A percentile compares a stretch with the other conserved stretches of the same genome.
Conservation (phyloP, 2,797 vertebrate species). For the Iguana delicatissima region DNA sequence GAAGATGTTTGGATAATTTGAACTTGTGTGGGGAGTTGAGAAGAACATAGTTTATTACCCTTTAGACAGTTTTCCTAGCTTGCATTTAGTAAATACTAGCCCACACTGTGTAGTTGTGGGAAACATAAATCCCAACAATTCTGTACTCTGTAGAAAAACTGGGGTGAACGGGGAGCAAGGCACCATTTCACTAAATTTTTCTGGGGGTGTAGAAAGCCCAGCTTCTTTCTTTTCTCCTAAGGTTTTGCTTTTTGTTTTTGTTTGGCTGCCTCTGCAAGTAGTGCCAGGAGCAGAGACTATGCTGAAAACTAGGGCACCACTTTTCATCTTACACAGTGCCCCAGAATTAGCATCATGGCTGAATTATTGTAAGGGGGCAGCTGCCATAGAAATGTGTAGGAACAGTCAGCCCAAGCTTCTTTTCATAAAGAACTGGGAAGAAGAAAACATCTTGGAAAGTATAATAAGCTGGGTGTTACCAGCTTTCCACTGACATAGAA, state of each 20-base stretch:
- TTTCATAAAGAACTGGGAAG: too few relatives aligned
- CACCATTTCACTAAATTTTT: not conserved
- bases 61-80: not conserved
- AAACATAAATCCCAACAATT: not conserved
- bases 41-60: not conserved
- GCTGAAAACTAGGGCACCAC: not conserved
- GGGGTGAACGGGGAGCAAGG: too few relatives aligned
- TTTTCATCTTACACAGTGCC: not conserved
- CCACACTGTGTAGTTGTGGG: not conserved
- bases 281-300: not conserved
- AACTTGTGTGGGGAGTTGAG: not conserved
- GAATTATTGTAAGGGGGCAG: too few relatives aligned
- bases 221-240: not conserved
- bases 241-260: too few relatives aligned
- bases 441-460: too few relatives aligned
- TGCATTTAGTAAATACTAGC: not conserved
- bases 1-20: too few relatives aligned
- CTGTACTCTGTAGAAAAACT: not conserved
- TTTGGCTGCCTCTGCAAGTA: too few relatives aligned
- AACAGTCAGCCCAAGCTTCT: too few relatives aligned
- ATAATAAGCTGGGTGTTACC: too few relatives aligned
- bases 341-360: too few relatives aligned
- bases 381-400: too few relatives aligned
- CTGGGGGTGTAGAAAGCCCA: not conserved
- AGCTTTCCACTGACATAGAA: too few relatives aligned